phyloP scores from a whole-genome alignment of 2,113 vertebrate genomes.

The Apteryx owenii region DNA sequence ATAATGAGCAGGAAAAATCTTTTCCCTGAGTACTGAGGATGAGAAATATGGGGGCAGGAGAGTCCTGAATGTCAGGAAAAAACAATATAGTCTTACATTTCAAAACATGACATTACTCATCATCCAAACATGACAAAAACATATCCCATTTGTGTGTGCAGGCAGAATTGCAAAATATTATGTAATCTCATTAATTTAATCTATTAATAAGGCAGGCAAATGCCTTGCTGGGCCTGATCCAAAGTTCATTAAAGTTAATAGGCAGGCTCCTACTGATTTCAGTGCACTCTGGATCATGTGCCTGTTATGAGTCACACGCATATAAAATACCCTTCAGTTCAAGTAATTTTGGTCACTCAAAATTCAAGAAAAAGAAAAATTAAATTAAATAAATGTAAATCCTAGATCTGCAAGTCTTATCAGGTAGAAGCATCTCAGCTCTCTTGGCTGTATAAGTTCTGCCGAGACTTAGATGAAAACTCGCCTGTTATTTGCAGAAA shows the following conservation, averaged over 20 bases:
- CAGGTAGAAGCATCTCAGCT: neutral
- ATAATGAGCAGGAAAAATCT: neutral
- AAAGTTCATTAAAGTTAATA: neutral
- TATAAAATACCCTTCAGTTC: neutral
- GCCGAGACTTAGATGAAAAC: neutral
- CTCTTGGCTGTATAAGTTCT: neutral
- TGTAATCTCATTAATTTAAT: neutral
- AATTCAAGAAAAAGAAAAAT: neutral
- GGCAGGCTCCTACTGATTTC: neutral
- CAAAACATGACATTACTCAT: neutral
- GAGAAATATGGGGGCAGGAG: neutral
- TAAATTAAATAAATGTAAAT: neutral
- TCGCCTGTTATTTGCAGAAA: neutral
- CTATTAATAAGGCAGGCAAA: neutral
- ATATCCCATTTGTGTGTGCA: neutral
- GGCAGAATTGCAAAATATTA: neutral
- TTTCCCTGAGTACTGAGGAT: neutral
- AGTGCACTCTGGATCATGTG: neutral
- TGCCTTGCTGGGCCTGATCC: neutral
- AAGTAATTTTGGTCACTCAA: neutral
- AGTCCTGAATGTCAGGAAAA: neutral
- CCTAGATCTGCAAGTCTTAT: neutral
- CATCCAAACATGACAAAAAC: neutral
- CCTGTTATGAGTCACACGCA: neutral
- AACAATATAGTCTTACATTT: neutral